Base-by-base conservation (phyloP, 2,888 invertebrate genomes). In the Hypsopygia costalis region DNA sequence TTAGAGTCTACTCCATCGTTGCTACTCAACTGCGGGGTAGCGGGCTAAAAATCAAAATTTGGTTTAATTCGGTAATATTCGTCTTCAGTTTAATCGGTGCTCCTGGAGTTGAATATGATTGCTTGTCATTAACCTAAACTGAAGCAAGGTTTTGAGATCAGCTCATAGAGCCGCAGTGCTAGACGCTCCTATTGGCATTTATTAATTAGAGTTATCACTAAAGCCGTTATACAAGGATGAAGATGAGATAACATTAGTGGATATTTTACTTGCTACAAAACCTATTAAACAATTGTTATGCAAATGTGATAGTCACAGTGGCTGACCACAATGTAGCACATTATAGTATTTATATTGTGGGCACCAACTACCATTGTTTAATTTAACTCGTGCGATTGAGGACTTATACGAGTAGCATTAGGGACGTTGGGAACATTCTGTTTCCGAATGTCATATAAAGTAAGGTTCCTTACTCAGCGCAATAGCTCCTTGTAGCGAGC, bases 401-500 rank as follows among this genome's bases (percentile, higher is more conserved):
- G 2, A 16, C 16, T 16, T 16, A 16, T 2, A 4, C 4, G 4
- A 3, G 16, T 16, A 4, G 16, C 16, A 16, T 2, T 4, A 3
- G 25, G 25, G 6, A 25, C 6, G 2, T 25, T n/a, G 6, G 25
- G 25, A 25, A 25, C 6, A 25, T n/a, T 4, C 25, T 25, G 7
- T n/a, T 25, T 25, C 25, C 25, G 25, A 2, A 3, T 16, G 7
- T n/a, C 2, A 6, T n/a, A 25, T n/a, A 3, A 9, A 4, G 10
- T 30, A 11, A 22, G 28, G 35, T 36, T 27, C 28, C 5, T 3
- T 4, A 34, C 29, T 20, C 30, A 21, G n/a, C 1, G 29, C 10
- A 28, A 34, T 29, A 16, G 11, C n/a, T 34, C 10, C 11, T 33
- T 12, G 11, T 16, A 28, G 64, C 65, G 62, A 67, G 62, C 51